Evolutionary conservation across 2,888 invertebrate species (phyloP).

Genomic region (Eremobia ochroleuca): DNA sequence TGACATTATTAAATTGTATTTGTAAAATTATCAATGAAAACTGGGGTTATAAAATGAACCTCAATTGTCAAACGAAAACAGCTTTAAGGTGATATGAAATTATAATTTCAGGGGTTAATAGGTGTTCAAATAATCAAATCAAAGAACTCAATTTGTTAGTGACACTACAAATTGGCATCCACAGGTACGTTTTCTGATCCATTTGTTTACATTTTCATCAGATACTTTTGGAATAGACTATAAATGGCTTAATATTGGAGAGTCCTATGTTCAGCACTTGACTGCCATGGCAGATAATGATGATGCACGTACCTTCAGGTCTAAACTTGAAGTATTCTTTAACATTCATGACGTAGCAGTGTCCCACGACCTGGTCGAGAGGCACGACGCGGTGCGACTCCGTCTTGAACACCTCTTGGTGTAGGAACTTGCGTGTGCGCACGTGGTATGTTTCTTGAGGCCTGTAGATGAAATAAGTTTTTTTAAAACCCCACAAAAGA

Average conservation of each 20-base stretch:
- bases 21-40: too few relatives aligned
- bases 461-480: slow-evolving; percentile 79
- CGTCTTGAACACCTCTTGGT: slow-evolving; percentile 99
- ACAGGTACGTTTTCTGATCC: background rate
- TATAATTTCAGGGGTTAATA: too few relatives aligned
- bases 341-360: slow-evolving; percentile 98
- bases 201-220: background rate
- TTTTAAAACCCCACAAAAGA: too few relatives aligned
- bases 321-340: slow-evolving; percentile 98
- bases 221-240: background rate
- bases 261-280: background rate
- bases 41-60: too few relatives aligned
- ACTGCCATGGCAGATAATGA: background rate
- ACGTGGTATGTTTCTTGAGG: slow-evolving; percentile 99
- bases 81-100: too few relatives aligned
- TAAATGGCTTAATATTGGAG: background rate
- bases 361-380: slow-evolving; percentile 95
- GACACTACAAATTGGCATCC: background rate
- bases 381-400: slow-evolving; percentile 96
- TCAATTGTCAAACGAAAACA: too few relatives aligned
- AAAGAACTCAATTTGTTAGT: background rate
- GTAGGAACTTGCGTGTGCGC: slow-evolving; percentile 98
- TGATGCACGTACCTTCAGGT: slow-evolving; percentile 92
- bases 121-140: background rate
- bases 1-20: too few relatives aligned